phyloP scores from a whole-genome alignment of 1,140 invertebrate species.

The Telenomus remus region DNA sequence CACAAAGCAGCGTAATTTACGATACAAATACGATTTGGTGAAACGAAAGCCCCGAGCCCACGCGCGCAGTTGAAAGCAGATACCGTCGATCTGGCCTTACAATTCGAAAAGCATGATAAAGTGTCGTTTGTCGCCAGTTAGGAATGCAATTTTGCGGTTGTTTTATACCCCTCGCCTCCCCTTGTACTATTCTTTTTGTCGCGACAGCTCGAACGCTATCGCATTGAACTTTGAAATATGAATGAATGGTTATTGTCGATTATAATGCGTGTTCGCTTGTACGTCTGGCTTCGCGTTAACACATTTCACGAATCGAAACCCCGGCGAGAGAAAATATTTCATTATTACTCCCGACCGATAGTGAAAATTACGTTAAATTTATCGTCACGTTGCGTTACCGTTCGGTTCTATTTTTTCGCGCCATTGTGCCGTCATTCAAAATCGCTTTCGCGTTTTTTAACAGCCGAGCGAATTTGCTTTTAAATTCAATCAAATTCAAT shows the following conservation, averaged over 20 bases:
- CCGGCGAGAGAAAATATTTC: slow-evolving; percentile 25
- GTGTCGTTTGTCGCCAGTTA: slow-evolving; percentile 58
- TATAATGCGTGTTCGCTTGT: slow-evolving; percentile 43
- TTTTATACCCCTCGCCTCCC: too few species aligned
- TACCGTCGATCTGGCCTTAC: slow-evolving; percentile 48
- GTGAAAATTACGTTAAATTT: slow-evolving; percentile 26
- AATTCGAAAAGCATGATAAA: slow-evolving; percentile 60
- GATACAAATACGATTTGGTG: slow-evolving; percentile 48
- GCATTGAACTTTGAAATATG: slow-evolving; percentile 60
- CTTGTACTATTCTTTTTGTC: slow-evolving; percentile 36
- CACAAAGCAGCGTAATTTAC: slow-evolving; percentile 39
- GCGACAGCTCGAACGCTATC: slow-evolving; percentile 46
- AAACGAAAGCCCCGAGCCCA: slow-evolving; percentile 45
- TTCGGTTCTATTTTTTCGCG: too few species aligned
- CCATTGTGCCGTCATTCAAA: too few species aligned
- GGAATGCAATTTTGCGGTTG: slow-evolving; percentile 61
- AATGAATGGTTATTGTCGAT: slow-evolving; percentile 59
- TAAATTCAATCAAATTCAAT: too few species aligned
- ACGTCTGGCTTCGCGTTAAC: slow-evolving; percentile 29
- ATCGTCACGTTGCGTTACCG: too few species aligned
- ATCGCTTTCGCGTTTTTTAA: too few species aligned
- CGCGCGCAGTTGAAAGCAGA: slow-evolving; percentile 50
- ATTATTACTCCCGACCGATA: slow-evolving; percentile 11
- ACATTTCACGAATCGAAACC: slow-evolving; percentile 32
- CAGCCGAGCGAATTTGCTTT: too few species aligned